Percentiles rank a stretch among this genome's conserved stretches.
These are phyloP conservation scores for Helicoverpa assulta DNA, from an alignment of 2,888 invertebrate genomes.

Conservation along the genomic window DNA sequence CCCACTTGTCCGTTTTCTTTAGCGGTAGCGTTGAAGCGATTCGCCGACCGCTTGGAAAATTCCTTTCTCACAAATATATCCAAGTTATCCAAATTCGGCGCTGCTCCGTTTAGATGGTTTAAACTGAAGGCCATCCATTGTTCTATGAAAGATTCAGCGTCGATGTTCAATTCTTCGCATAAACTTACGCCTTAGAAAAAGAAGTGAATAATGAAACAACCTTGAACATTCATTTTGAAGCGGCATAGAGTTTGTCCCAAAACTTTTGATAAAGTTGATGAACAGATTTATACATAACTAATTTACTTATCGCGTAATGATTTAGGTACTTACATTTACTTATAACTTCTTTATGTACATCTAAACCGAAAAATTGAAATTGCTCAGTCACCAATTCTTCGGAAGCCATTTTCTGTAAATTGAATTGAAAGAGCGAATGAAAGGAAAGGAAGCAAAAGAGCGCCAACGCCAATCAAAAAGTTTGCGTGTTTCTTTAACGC, in stretches of 20 bases:
- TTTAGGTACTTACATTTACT: constrained; percentile 88
- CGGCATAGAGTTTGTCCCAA: constrained; percentile 51
- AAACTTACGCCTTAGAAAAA: constrained; percentile 91
- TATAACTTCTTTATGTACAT: constrained; percentile 88
- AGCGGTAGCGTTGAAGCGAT: constrained; percentile 74
- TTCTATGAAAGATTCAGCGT: constrained; percentile 93
- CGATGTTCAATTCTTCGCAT: constrained; percentile 91
- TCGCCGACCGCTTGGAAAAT: constrained; percentile 88
- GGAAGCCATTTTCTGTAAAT: constrained; percentile 89
- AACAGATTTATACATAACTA: constrained; percentile 43
- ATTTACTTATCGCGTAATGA: constrained; percentile 27
- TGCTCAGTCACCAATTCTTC: constrained; percentile 90
- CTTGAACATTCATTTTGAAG: constrained; percentile 85
- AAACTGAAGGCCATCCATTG: constrained; percentile 95
- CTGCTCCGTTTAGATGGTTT: constrained; percentile 91
- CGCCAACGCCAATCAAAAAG: constrained; percentile 71
- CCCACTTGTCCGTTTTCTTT: constrained; percentile 78
- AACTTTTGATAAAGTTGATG: constrained; percentile 49
- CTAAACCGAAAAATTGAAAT: constrained; percentile 91
- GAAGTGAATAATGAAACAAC: constrained; percentile 81
- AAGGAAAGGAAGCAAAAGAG: constrained; percentile 69
- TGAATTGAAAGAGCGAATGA: constrained; percentile 73
- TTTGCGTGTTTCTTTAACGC: constrained; percentile 59
- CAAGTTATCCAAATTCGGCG: constrained; percentile 91
- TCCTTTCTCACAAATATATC: constrained; percentile 92